Evolutionary conservation across 2,797 vertebrate genomes (phyloP), one percentile per base, ranked within the genome.

Genomic region (Pangasius macronema): DNA sequence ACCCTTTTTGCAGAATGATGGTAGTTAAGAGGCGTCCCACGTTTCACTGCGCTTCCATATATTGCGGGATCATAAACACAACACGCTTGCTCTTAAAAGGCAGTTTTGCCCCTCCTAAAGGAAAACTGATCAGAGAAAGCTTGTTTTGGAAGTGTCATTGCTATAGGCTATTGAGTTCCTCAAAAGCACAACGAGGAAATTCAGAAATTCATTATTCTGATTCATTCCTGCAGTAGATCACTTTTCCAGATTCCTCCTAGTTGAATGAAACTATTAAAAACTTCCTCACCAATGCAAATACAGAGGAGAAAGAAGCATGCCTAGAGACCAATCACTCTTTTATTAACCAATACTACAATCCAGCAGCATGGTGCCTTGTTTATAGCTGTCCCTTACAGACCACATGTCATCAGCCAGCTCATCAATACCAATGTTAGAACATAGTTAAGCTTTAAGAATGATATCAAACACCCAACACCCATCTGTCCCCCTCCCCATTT

Each of bases 11-110:
- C 46, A 86, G 89, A 87, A 85, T 87, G 87, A 86, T 27, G 68
- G 82, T 91, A 89, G 86, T 91, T 91, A 90, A 88, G 87, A 91
- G 86, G 86, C 90, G 20, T 85, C 86, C 84, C 89, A 91, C 87
- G 90, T 91, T 89, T 90, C 91, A 91, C 88, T 89, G 89, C 91
- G 88, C 91, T 89, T 75, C 88, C 75, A 79, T 88, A 87, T 91
- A 90, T 90, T 88, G 85, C 87, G 33, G 61, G 36, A 86, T 87
- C 83, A 89, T 85, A 91, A 92, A 90, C 86, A 88, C 59, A 83
- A 90, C 86, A 55, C 24, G 13, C 24, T 81, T 22, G 49, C 76
- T 65, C 57, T 27, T 59, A 72, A 77, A 85, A 73, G 65, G 75
- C 85, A 84, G 49, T 72, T 85, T 59, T 70, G 63, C 82, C 82